A percentile compares a stretch with the other conserved stretches of the same genome.
These are phyloP conservation scores for Drosophila bifasciata DNA, from an alignment of 1,140 invertebrate species.

Conservation along the genomic window DNA sequence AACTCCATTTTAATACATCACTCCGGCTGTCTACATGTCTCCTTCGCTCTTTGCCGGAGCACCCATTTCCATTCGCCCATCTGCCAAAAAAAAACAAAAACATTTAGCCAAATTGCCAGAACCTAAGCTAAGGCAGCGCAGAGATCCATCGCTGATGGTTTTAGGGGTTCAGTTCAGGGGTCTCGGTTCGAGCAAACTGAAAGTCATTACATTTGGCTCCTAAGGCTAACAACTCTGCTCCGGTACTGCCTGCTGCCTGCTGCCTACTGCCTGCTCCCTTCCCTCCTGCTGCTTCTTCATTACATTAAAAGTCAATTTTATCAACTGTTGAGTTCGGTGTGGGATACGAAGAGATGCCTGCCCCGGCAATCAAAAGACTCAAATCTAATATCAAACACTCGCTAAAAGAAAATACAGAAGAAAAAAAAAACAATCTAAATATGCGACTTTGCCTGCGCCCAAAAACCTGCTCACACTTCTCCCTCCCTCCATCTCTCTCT, in stretches of 20 bases:
- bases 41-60: not conserved
- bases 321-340: constrained; percentile 57
- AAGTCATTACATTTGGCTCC: constrained; percentile 44
- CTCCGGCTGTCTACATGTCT: not conserved
- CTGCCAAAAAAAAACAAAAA: constrained; percentile 38
- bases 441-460: constrained; percentile 12
- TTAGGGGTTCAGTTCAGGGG: not conserved
- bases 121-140: constrained; percentile 14
- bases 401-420: constrained; percentile 1
- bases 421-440: constrained; percentile 56
- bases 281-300: constrained; percentile 17
- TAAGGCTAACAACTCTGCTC: not conserved
- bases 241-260: not conserved
- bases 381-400: constrained; percentile 65
- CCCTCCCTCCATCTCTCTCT: too few species aligned
- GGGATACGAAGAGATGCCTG: not conserved
- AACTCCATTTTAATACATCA: constrained; percentile 12
- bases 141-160: constrained; percentile 4
- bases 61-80: constrained; percentile 6
- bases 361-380: constrained; percentile 47
- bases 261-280: not conserved
- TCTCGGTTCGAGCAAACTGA: constrained; percentile 1
- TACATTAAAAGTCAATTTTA: constrained; percentile 66
- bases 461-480: not conserved
- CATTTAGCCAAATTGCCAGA: constrained; percentile 38